Evolutionary conservation across 2,797 vertebrate species (phyloP).

Genomic region (Myotis findleyi): DNA sequence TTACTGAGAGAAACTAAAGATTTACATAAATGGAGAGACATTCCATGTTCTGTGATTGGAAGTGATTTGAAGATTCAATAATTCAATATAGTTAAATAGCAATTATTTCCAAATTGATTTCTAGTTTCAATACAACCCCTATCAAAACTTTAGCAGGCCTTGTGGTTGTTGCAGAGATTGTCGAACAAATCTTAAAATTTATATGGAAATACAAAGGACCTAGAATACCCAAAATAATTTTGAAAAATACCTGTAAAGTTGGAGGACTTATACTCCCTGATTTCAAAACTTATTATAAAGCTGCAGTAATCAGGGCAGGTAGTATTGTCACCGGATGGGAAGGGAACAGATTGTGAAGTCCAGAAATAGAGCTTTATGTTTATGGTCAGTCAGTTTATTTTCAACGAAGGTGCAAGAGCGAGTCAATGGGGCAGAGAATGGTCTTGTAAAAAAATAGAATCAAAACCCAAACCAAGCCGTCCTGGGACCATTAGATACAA

Average conservation of each 20-base stretch:
- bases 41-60: not conserved
- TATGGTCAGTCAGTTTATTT: not conserved
- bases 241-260: not conserved
- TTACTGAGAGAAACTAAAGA: constrained; percentile 42
- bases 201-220: not conserved
- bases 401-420: not conserved
- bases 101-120: constrained; percentile 46
- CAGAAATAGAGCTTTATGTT: not conserved
- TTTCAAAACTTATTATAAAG: not conserved
- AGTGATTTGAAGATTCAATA: not conserved
- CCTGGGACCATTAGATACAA: not conserved
- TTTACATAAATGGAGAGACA: not conserved
- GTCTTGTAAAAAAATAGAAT: not conserved
- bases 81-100: not conserved
- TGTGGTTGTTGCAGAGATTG: not conserved
- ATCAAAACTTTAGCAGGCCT: not conserved
- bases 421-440: not conserved
- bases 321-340: not conserved
- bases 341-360: not conserved
- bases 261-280: not conserved
- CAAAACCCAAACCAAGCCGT: not conserved
- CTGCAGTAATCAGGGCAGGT: not conserved
- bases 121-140: not conserved
- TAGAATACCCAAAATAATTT: constrained; percentile 9
- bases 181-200: not conserved